These are phyloP conservation scores for Eupithecia vulgata DNA, from an alignment of 2,888 invertebrate genomes.

Conservation along the genomic window DNA sequence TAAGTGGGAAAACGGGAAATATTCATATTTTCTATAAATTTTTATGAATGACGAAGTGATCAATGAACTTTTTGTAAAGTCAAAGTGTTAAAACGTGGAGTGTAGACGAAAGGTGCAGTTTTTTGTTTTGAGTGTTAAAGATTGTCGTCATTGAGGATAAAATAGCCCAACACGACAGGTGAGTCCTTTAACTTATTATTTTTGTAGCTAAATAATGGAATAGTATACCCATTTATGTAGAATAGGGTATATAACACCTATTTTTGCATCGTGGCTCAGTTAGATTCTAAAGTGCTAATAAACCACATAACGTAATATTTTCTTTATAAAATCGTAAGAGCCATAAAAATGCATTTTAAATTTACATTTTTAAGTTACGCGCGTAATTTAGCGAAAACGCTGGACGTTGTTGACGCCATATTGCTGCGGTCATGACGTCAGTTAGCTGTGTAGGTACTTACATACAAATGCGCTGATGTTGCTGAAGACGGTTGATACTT, in stretches of 20 bases:
- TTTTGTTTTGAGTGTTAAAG: constrained; percentile 37
- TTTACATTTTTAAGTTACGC: too few species aligned
- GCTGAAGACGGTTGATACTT: too few species aligned
- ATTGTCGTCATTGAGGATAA: constrained; percentile 66
- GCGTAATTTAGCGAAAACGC: too few species aligned
- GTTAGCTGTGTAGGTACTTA: too few species aligned
- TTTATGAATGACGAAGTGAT: constrained; percentile 19
- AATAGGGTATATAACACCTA: not conserved
- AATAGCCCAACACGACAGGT: constrained; percentile 61
- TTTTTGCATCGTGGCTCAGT: too few species aligned
- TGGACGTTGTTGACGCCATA: too few species aligned
- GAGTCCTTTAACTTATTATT: constrained; percentile 32
- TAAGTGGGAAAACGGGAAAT: constrained; percentile 64
- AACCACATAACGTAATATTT: too few species aligned
- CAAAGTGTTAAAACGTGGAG: constrained; percentile 32
- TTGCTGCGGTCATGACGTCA: too few species aligned
- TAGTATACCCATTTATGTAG: not conserved
- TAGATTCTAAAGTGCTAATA: too few species aligned
- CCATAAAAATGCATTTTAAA: too few species aligned
- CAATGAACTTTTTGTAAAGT: constrained; percentile 23
- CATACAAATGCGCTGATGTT: too few species aligned
- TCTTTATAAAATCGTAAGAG: too few species aligned
- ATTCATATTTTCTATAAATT: not conserved
- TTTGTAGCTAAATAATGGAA: not conserved
- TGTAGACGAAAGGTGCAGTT: constrained; percentile 34